Evolutionary conservation across 2,888 invertebrate genomes (phyloP).

Genomic region (Cephus pulcher): DNA sequence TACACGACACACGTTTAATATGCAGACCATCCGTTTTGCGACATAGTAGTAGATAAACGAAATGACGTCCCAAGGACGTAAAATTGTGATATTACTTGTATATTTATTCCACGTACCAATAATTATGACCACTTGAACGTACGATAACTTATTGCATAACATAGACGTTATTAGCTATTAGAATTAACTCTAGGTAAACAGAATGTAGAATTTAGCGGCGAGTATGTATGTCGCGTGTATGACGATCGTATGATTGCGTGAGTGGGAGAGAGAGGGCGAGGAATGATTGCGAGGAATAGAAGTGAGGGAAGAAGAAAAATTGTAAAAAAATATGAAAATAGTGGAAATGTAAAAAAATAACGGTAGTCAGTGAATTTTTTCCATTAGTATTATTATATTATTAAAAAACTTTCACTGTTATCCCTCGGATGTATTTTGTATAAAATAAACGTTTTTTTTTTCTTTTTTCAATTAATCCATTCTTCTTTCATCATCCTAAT

Average conservation of each 20-base stretch:
- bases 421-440: conserved; percentile 4
- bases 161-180: background rate
- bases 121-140: conserved; percentile 1
- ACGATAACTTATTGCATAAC: conserved; percentile 1
- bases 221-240: background rate
- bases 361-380: background rate
- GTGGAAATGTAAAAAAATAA: background rate
- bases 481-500: too few species aligned
- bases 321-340: background rate
- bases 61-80: conserved; percentile 21
- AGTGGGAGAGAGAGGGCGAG: background rate
- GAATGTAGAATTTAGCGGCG: too few species aligned
- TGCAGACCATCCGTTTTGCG: too few species aligned
- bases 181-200: background rate
- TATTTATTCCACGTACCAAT: conserved; percentile 24
- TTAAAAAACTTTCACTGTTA: background rate
- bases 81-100: conserved; percentile 24
- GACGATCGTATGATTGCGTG: background rate
- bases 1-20: too few species aligned
- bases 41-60: background rate
- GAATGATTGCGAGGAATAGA: background rate
- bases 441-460: background rate
- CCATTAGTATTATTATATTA: conserved; percentile 2
- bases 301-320: background rate
- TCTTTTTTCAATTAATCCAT: too few species aligned